Evolutionary conservation across 2,888 invertebrate genomes (phyloP).

Genomic region (Diloba caeruleocephala): DNA sequence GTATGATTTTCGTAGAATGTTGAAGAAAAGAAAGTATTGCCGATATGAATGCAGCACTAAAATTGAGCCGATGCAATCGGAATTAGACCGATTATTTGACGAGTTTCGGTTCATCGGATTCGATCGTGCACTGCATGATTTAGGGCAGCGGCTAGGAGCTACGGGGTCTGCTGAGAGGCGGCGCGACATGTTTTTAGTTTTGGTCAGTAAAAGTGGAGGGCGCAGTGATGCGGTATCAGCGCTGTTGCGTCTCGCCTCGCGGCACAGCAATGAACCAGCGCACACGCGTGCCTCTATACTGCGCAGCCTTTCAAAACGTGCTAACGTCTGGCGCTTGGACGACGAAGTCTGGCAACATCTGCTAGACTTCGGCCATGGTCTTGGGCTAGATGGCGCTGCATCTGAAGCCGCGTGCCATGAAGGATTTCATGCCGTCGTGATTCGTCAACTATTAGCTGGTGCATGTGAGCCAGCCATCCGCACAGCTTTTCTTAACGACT

Average conservation of each 20-base stretch:
- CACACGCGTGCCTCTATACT: conserved; percentile 72
- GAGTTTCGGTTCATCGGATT: conserved; percentile 71
- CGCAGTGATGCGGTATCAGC: conserved; percentile 60
- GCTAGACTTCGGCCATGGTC: conserved; percentile 65
- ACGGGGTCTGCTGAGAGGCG: conserved; percentile 67
- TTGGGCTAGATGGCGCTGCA: conserved; percentile 71
- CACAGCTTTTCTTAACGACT: conserved; percentile 60
- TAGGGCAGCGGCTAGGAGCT: conserved; percentile 62
- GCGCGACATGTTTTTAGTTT: conserved; percentile 73
- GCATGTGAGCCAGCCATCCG: conserved; percentile 49
- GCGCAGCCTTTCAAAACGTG: conserved; percentile 74
- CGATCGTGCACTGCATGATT: conserved; percentile 65
- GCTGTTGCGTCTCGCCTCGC: conserved; percentile 63
- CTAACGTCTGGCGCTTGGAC: conserved; percentile 71
- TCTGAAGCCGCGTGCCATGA: conserved; percentile 67
- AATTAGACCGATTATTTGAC: conserved; percentile 70
- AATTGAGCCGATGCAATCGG: conserved; percentile 38
- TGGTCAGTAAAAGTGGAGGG: conserved; percentile 77
- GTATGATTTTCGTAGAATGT: not conserved
- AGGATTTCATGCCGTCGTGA: conserved; percentile 72
- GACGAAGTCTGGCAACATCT: conserved; percentile 65
- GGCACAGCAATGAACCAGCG: conserved; percentile 69
- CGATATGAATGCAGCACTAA: not conserved
- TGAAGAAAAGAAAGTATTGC: conserved; percentile 12
- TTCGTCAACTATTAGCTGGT: conserved; percentile 63